Evolutionary conservation across 2,888 invertebrate species (phyloP).

Genomic region (Drosophila trichaetosa): DNA sequence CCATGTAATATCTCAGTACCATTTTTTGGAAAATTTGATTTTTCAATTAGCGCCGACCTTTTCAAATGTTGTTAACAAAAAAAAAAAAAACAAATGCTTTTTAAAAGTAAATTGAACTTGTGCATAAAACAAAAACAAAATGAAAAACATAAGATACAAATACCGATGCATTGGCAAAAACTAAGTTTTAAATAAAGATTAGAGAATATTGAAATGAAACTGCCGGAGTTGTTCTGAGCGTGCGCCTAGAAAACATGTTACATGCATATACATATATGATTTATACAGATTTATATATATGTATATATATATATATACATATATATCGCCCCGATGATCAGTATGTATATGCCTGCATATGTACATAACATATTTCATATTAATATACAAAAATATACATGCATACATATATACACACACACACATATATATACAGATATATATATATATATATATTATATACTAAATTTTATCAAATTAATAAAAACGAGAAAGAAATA

Average conservation of each 20-base stretch:
- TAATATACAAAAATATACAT: constrained; percentile 49
- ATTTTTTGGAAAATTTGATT: constrained; percentile 69
- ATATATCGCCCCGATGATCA: constrained; percentile 3
- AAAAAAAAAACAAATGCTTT: constrained; percentile 51
- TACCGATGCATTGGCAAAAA: constrained; percentile 33
- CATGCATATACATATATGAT: constrained; percentile 27
- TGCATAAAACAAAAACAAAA: constrained; percentile 17
- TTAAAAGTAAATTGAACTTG: constrained; percentile 60
- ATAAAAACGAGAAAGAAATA: constrained; percentile 39
- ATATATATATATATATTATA: constrained; percentile 34
- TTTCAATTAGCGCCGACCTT: constrained; percentile 63
- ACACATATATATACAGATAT: constrained; percentile 55
- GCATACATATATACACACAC: constrained; percentile 58
- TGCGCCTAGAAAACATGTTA: constrained; percentile 45
- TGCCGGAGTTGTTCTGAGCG: constrained; percentile 34
- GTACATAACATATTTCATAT: constrained; percentile 71
- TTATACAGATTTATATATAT: constrained; percentile 10
- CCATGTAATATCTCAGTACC: constrained; percentile 37
- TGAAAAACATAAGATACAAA: constrained; percentile 10
- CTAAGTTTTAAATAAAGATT: constrained; percentile 42
- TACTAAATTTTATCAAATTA: constrained; percentile 55
- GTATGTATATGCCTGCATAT: constrained; percentile 55
- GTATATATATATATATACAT: constrained; percentile 11
- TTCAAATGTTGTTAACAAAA: constrained; percentile 44
- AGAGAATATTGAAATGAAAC: constrained; percentile 49